These are phyloP conservation scores for Pollimyrus isidori DNA, from an alignment of 2,113 vertebrate genomes.

Conservation along the genomic window DNA sequence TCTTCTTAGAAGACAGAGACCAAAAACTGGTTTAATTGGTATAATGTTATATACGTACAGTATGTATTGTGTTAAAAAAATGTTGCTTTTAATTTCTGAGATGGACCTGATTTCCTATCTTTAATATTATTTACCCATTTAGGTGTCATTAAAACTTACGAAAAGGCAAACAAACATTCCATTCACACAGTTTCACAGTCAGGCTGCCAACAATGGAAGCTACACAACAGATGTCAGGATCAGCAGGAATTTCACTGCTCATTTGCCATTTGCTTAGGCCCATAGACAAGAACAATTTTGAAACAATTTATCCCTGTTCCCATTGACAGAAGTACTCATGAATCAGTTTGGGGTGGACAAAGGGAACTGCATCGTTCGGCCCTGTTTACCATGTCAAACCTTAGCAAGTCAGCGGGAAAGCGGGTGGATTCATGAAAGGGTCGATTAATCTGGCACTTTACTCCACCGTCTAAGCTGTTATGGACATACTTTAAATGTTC, in stretches of 20 bases:
- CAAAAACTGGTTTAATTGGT: not conserved
- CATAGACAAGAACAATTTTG: not conserved
- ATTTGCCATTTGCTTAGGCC: not conserved
- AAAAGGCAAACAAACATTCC: not conserved
- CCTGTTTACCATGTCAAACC: not conserved
- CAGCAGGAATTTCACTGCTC: conserved; percentile 1
- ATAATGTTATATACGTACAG: not conserved
- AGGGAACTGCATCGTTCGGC: not conserved
- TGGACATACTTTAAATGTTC: not conserved
- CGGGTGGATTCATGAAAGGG: not conserved
- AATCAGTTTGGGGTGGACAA: conserved; percentile 1
- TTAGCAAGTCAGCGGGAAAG: not conserved
- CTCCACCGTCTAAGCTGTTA: not conserved
- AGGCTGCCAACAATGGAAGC: not conserved
- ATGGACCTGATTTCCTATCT: not conserved
- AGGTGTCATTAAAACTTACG: not conserved
- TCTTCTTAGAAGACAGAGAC: not conserved
- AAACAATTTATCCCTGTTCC: not conserved
- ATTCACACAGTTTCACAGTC: not conserved
- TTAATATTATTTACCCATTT: not conserved
- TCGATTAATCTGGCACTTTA: not conserved
- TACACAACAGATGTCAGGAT: not conserved
- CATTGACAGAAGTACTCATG: not conserved
- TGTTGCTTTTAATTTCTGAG: not conserved
- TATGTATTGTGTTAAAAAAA: not conserved